These are phyloP conservation scores for Hypotaenidia okinawae DNA, from an alignment of 2,797 vertebrate genomes.

Conservation along the genomic window DNA sequence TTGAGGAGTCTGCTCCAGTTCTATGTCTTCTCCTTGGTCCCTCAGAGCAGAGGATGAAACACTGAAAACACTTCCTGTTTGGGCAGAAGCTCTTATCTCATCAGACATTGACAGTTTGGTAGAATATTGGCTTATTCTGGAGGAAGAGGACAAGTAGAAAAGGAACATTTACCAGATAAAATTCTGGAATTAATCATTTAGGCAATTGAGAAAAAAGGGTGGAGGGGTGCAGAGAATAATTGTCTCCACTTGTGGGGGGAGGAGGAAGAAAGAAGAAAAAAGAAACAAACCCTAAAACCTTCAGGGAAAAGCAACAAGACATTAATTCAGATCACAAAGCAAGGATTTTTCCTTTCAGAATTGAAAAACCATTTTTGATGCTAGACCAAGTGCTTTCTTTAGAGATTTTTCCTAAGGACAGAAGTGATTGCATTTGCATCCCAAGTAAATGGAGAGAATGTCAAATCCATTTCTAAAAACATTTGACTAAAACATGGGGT, in stretches of 20 bases:
- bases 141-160: background rate
- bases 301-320: background rate
- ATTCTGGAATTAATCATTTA: background rate
- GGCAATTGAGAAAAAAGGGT: background rate
- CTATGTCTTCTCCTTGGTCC: background rate
- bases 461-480: background rate
- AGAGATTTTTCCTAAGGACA: background rate
- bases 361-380: background rate
- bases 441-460: background rate
- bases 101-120: background rate
- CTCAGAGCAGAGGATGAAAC: background rate
- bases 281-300: background rate
- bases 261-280: background rate
- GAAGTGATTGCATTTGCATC: background rate
- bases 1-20: background rate
- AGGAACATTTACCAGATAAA: background rate
- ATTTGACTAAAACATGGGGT: background rate
- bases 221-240: background rate
- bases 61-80: background rate
- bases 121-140: background rate
- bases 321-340: background rate
- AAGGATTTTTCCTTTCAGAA: background rate
- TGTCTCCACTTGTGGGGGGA: background rate
- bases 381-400: background rate
- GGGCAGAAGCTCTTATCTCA: background rate